phyloP scores from a whole-genome alignment of 2,888 invertebrate species.

The Galerucella pusilla region DNA sequence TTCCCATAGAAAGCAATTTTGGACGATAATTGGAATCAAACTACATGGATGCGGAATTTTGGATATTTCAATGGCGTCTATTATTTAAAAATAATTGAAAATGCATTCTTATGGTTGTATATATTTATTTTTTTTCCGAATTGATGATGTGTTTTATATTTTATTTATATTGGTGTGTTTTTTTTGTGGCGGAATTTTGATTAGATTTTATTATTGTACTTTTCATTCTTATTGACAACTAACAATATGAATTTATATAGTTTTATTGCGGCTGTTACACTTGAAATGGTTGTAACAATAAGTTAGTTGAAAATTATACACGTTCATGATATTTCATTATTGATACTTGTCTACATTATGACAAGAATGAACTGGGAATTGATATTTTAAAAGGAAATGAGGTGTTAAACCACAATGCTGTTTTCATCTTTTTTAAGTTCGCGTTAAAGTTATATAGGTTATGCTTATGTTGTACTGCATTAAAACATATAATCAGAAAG shows the following conservation, averaged over 20 bases:
- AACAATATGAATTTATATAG: constrained; percentile 1
- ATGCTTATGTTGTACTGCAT: too few species aligned
- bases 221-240: background rate
- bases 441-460: too few species aligned
- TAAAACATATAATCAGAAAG: too few species aligned
- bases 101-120: constrained; percentile 31
- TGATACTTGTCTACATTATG: too few species aligned
- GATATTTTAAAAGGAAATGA: too few species aligned
- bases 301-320: background rate
- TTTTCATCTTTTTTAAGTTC: too few species aligned
- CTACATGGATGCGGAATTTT: constrained; percentile 30
- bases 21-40: constrained; percentile 40
- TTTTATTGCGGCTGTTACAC: background rate
- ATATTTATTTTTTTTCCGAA: constrained; percentile 25
- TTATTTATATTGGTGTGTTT: constrained; percentile 9
- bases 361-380: too few species aligned
- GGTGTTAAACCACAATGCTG: too few species aligned
- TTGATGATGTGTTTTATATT: constrained; percentile 12
- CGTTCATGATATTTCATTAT: background rate
- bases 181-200: constrained; percentile 1
- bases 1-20: constrained; percentile 44
- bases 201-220: constrained; percentile 4
- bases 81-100: constrained; percentile 40
- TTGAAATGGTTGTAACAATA: background rate
- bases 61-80: constrained; percentile 28